These are phyloP conservation scores for Girardinichthys multiradiatus DNA, from an alignment of 2,113 vertebrate species.

Conservation along the genomic window DNA sequence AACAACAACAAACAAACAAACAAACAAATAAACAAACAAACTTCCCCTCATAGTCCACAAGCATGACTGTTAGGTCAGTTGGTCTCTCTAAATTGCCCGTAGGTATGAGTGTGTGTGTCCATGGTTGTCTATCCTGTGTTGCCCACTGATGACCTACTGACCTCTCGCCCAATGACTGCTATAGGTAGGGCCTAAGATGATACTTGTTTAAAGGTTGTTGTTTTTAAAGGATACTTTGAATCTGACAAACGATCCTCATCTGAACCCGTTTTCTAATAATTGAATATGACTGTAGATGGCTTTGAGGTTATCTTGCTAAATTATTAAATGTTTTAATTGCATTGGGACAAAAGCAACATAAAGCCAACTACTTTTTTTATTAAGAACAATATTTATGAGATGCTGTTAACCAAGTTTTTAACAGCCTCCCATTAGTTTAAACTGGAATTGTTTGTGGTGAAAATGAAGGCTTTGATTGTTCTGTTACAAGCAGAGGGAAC, in stretches of 20 bases:
- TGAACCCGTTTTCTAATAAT: neutral
- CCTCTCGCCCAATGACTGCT: no score
- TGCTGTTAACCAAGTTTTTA: neutral
- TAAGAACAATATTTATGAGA: neutral
- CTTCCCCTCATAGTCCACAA: no score
- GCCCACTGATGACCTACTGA: no score
- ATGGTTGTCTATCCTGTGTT: no score
- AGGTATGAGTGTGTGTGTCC: no score
- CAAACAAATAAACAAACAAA: no score
- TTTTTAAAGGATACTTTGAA: neutral
- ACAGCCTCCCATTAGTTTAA: neutral
- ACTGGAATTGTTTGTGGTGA: neutral
- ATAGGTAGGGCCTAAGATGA: no score
- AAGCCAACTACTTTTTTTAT: neutral
- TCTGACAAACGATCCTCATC: neutral
- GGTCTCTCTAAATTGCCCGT: no score
- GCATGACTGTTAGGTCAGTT: no score
- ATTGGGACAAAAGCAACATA: neutral
- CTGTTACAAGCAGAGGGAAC: neutral
- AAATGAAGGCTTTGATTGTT: conserved; percentile 1
- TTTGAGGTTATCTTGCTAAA: neutral
- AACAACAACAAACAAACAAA: no score
- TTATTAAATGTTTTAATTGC: neutral
- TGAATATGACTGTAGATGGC: neutral
- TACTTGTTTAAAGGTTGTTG: neutral